Base-by-base conservation (phyloP, 2,888 invertebrate genomes). In the Nomada flava region DNA sequence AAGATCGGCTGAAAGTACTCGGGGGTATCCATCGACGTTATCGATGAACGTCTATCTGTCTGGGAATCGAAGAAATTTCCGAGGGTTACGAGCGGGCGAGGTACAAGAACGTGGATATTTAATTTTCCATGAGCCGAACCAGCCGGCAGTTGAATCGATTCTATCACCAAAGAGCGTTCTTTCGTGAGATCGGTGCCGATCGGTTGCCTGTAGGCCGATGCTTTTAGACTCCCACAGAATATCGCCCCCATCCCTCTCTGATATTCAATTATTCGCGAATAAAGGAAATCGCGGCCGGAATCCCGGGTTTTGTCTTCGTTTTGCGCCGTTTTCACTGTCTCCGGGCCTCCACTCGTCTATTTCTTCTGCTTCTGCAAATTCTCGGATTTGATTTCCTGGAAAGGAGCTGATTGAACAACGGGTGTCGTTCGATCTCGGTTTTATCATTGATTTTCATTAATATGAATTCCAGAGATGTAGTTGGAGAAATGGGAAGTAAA, bases 211-310 rank as follows among this genome's bases (percentile, higher is more conserved):
- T 72, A 65, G 69, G 62, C 79, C 44, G 76, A 74, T 67, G 67
- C 55, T 50, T 60, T 68, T 65, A 36, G 57, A 76, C 76, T 82
- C 82, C 71, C 84, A 53, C 79, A 53, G 76, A 79, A 84, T 76
- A 69, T 70, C 70, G 52, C 57, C 42, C 42, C 4, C 52, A 57
- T 13, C 11, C 71, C 23, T 36, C 63, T 23, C 18, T 62, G 82
- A 82, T 84, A 85, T 85, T 85, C 85, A 79, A 85, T 85, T 85
- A 85, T 84, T 67, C 60, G 53, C 53, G 84, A 76, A 67, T 71
- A 73, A 71, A 70, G 59, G 26, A 50, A 20, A 57, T 52, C 50
- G 57, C 36, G 26, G 13, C 11, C 0, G 26, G 42, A 64, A 64
- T n/a, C 44, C 2, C 63, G 18, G 50, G 36, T 55, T 55, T 68